Percentiles rank a stretch among this genome's conserved stretches.
Evolutionary conservation across 37 sponge, comb jelly and placozoan genomes (phyloP).

Genomic region (Corticium candelabrum): DNA sequence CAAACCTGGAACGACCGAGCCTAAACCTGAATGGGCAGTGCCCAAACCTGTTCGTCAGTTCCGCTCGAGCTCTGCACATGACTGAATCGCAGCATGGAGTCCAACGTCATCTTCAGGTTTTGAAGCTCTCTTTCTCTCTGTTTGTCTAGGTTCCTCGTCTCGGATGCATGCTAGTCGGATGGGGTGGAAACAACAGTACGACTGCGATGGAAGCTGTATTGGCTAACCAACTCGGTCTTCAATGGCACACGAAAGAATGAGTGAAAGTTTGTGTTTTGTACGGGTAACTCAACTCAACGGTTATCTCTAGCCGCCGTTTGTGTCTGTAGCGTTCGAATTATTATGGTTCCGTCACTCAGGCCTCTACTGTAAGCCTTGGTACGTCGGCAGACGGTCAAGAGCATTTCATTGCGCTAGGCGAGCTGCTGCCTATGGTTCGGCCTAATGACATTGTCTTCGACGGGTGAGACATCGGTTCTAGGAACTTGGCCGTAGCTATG

Average conservation of each 20-base stretch:
- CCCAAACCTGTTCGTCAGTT: too few species aligned
- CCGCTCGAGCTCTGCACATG: too few species aligned
- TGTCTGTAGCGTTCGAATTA: conserved; percentile 53
- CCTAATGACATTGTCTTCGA: conserved; percentile 81
- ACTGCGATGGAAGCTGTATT: conserved; percentile 66
- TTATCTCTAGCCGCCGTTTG: background rate
- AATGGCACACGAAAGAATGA: conserved; percentile 74
- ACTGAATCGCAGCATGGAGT: too few species aligned
- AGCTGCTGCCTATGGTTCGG: conserved; percentile 75
- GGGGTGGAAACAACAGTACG: conserved; percentile 85
- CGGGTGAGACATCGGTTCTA: conserved; percentile 40
- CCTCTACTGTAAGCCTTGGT: conserved; percentile 78
- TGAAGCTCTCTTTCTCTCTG: conserved; percentile 12
- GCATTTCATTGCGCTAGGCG: conserved; percentile 58
- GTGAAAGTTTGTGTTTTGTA: conserved; percentile 25
- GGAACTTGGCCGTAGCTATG: conserved; percentile 33
- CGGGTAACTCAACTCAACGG: too few species aligned
- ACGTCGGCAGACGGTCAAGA: conserved; percentile 54
- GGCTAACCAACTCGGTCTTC: conserved; percentile 61
- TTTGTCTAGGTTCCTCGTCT: conserved; percentile 38
- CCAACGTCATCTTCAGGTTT: background rate
- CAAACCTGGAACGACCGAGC: too few species aligned
- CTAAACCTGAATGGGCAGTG: too few species aligned
- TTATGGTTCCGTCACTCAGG: conserved; percentile 67
- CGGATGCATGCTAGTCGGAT: conserved; percentile 82